Percentiles rank a stretch among this genome's conserved stretches.
Evolutionary conservation across 92 coral and sea anemone species (phyloP).

Genomic region (Desmophyllum pertusum): DNA sequence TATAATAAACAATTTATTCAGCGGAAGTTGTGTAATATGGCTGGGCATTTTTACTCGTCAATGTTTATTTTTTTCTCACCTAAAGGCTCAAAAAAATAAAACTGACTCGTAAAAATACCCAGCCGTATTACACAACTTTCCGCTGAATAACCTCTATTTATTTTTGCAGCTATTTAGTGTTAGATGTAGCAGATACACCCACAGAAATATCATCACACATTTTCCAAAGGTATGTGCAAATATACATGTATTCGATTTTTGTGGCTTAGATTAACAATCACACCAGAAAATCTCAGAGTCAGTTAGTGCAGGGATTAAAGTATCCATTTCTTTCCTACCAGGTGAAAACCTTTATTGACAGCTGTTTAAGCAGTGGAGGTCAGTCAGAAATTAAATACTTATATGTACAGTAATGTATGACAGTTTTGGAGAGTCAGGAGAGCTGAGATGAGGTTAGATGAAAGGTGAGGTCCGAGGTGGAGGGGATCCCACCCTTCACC

Average conservation of each 20-base stretch:
- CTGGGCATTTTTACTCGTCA: too few relatives aligned
- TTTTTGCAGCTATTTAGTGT: constrained; percentile 78
- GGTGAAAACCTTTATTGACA: constrained; percentile 92
- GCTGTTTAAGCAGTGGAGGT: constrained; percentile 85
- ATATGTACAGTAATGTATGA: not conserved
- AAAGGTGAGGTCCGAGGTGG: too few relatives aligned
- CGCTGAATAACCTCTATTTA: not conserved
- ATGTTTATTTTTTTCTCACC: too few relatives aligned
- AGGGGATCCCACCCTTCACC: not conserved
- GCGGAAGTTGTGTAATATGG: too few relatives aligned
- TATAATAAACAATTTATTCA: too few relatives aligned
- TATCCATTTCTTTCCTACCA: constrained; percentile 9
- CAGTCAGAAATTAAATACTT: not conserved
- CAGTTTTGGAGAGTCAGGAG: too few relatives aligned
- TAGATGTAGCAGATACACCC: constrained; percentile 92
- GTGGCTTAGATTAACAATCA: too few relatives aligned
- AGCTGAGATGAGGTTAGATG: too few relatives aligned
- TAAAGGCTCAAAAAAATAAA: too few relatives aligned
- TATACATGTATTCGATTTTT: not conserved
- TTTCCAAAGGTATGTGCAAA: constrained; percentile 81
- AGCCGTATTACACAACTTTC: not conserved
- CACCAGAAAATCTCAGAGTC: too few relatives aligned
- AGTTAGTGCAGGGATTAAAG: too few relatives aligned
- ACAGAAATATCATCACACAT: constrained; percentile 96
- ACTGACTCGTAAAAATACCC: too few relatives aligned